Percentiles rank a stretch among this genome's conserved stretches.
These are phyloP conservation scores for Thalassoma bifasciatum DNA, from an alignment of 2,113 vertebrate genomes.

Conservation along the genomic window DNA sequence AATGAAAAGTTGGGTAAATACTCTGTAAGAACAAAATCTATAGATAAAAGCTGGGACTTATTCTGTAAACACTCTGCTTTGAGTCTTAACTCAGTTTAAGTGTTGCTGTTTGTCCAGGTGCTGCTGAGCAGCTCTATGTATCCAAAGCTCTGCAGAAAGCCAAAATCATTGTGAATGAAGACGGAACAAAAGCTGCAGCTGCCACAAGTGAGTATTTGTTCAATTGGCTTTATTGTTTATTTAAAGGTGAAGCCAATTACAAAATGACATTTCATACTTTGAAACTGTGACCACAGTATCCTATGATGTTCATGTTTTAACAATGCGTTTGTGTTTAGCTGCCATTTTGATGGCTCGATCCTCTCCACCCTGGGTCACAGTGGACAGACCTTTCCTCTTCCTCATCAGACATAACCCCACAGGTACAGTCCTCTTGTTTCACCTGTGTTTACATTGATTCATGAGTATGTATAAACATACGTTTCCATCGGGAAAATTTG, in stretches of 20 bases:
- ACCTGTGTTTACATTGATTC: background rate
- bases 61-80: too few species aligned
- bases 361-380: conserved; percentile 92
- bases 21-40: too few species aligned
- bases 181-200: conserved; percentile 95
- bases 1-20: too few species aligned
- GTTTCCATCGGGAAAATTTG: too few species aligned
- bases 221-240: background rate
- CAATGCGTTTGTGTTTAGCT: conserved; percentile 76
- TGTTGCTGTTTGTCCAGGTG: conserved; percentile 76
- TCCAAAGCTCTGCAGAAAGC: conserved; percentile 93
- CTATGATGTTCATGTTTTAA: background rate
- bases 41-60: too few species aligned
- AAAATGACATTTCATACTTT: too few species aligned
- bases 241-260: background rate
- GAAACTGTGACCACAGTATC: background rate
- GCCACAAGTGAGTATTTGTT: conserved; percentile 87
- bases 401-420: conserved; percentile 93
- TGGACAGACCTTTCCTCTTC: conserved; percentile 94
- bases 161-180: conserved; percentile 95
- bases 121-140: conserved; percentile 87
- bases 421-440: conserved; percentile 81
- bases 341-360: conserved; percentile 93
- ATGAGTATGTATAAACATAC: background rate
- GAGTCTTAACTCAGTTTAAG: background rate